Percentiles rank a stretch among this genome's conserved stretches.
These are phyloP conservation scores for Eumeta japonica DNA, from an alignment of 1,140 invertebrate species.

Conservation along the genomic window DNA sequence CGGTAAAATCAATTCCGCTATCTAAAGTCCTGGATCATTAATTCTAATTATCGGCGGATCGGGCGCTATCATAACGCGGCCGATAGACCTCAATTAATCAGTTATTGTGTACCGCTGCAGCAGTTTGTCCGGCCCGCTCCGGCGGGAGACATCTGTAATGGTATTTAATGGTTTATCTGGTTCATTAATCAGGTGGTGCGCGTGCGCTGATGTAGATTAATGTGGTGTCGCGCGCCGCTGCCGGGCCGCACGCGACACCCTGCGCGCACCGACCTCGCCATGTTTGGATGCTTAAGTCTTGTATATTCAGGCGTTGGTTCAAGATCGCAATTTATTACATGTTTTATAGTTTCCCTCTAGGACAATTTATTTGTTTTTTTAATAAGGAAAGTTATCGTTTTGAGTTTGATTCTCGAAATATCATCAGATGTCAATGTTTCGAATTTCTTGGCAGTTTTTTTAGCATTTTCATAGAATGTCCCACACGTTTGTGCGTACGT, in stretches of 20 bases:
- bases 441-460: too few relatives aligned
- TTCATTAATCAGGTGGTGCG: conserved; percentile 47
- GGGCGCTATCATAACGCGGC: conserved; percentile 34
- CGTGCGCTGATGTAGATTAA: conserved; percentile 53
- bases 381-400: too few relatives aligned
- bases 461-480: too few relatives aligned
- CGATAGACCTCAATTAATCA: conserved; percentile 41
- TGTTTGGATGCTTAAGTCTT: too few relatives aligned
- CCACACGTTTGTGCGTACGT: too few relatives aligned
- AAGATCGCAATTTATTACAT: too few relatives aligned
- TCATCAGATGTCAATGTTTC: too few relatives aligned
- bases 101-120: conserved; percentile 28
- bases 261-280: too few relatives aligned
- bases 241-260: conserved; percentile 24
- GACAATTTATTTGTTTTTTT: too few relatives aligned
- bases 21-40: conserved; percentile 27
- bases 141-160: conserved; percentile 40
- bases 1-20: conserved; percentile 22
- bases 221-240: conserved; percentile 37
- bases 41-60: conserved; percentile 37
- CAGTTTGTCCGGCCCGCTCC: conserved; percentile 20
- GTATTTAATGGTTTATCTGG: conserved; percentile 48
- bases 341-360: too few relatives aligned
- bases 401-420: too few relatives aligned
- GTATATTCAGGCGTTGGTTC: too few relatives aligned